Percentiles rank a stretch among this genome's conserved stretches.
phyloP scores from a whole-genome alignment of 1,140 invertebrate genomes.

The Drosophila neocordata region DNA sequence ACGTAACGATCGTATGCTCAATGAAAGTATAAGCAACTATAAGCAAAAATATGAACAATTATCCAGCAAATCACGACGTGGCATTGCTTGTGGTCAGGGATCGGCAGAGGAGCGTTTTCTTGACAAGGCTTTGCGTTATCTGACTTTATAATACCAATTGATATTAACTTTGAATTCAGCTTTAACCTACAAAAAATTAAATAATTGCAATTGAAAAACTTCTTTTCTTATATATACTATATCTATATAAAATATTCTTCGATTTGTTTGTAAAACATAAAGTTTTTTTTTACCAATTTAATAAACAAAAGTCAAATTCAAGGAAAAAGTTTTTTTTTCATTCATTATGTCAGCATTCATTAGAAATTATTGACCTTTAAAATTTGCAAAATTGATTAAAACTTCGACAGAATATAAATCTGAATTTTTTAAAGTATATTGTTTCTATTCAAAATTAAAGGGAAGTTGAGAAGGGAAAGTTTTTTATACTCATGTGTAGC shows the following conservation, averaged over 20 bases:
- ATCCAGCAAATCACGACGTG: conserved; percentile 37
- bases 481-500: too few relatives aligned
- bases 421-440: too few relatives aligned
- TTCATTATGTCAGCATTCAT: too few relatives aligned
- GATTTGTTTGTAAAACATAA: conserved; percentile 10
- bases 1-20: too few relatives aligned
- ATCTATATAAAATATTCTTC: neutral
- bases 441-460: too few relatives aligned
- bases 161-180: conserved; percentile 1
- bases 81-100: conserved; percentile 22
- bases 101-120: conserved; percentile 64
- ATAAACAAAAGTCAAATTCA: neutral
- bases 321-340: neutral
- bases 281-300: conserved; percentile 1
- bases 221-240: neutral
- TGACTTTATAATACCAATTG: conserved; percentile 57
- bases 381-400: too few relatives aligned
- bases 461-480: too few relatives aligned
- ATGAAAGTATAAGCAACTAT: conserved; percentile 30
- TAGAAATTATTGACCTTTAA: too few relatives aligned
- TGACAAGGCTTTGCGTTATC: conserved; percentile 69
- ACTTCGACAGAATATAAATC: too few relatives aligned
- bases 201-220: too few relatives aligned
- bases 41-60: conserved; percentile 29
- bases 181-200: conserved; percentile 9